A percentile compares a stretch with the other conserved stretches of the same genome.
phyloP scores from a whole-genome alignment of 35 echinoderm and acorn worm species.

The Chiridota heheva region DNA sequence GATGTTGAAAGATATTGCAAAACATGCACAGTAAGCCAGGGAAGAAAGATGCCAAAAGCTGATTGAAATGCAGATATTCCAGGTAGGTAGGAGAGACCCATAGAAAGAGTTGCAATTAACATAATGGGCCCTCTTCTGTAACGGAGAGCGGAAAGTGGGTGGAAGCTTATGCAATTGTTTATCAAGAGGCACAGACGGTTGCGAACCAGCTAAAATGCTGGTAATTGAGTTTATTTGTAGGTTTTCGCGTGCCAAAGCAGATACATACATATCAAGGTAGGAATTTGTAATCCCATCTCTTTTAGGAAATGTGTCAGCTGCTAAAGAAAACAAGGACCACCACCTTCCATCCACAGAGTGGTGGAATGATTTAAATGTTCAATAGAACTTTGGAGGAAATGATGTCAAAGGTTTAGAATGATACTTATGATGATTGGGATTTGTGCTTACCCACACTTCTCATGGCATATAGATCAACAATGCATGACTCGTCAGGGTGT shows the following conservation, averaged over 20 bases:
- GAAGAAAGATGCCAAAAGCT: too few species aligned
- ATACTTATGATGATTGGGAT: neutral
- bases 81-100: too few species aligned
- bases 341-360: neutral
- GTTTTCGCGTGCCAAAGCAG: conserved; percentile 2
- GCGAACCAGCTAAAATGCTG: neutral
- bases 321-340: conserved; percentile 3
- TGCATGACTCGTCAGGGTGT: neutral
- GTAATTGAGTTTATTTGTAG: neutral
- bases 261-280: neutral
- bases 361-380: neutral
- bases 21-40: too few species aligned
- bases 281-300: neutral
- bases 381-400: neutral
- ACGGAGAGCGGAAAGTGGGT: too few species aligned
- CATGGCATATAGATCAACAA: neutral
- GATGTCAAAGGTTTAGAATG: neutral
- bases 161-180: neutral
- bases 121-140: too few species aligned
- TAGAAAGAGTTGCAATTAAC: too few species aligned
- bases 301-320: neutral
- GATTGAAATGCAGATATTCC: too few species aligned
- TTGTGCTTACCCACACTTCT: neutral
- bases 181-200: conserved; percentile 12
- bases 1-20: too few species aligned